phyloP scores from a whole-genome alignment of 2,113 vertebrate species.

The Centrocercus urophasianus region DNA sequence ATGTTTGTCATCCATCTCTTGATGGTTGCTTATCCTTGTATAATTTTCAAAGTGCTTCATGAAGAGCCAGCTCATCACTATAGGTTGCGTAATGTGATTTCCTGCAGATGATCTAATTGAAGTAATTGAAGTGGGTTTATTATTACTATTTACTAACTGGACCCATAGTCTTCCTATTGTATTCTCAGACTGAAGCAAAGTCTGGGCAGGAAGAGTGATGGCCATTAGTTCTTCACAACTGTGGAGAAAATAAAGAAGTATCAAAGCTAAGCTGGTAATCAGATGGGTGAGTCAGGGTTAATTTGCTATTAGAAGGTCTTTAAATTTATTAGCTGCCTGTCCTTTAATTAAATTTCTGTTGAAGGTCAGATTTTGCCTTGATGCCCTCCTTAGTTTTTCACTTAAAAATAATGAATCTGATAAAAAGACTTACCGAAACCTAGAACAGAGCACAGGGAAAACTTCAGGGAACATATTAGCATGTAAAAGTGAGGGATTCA shows the following conservation, averaged over 20 bases:
- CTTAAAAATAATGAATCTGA: conserved; percentile 2
- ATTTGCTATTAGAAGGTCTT: conserved; percentile 37
- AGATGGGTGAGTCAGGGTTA: conserved; percentile 17
- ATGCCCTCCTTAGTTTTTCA: neutral
- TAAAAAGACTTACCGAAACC: conserved; percentile 16
- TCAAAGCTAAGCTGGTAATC: conserved; percentile 27
- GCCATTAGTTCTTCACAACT: conserved; percentile 14
- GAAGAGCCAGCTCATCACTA: conserved; percentile 54
- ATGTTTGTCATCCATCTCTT: neutral
- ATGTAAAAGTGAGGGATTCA: conserved; percentile 10
- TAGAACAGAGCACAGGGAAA: neutral
- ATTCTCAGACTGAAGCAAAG: conserved; percentile 15
- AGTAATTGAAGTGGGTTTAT: conserved; percentile 73
- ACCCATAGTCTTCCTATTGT: conserved; percentile 38
- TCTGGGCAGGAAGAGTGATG: neutral
- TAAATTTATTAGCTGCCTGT: conserved; percentile 21
- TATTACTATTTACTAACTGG: conserved; percentile 63
- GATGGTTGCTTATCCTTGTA: conserved; percentile 50
- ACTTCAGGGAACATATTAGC: conserved; percentile 27
- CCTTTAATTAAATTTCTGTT: conserved; percentile 31
- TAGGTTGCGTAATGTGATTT: conserved; percentile 57
- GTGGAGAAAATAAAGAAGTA: conserved; percentile 42
- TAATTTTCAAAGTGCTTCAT: conserved; percentile 49
- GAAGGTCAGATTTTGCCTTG: neutral
- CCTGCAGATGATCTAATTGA: conserved; percentile 53